phyloP scores from a whole-genome alignment of 2,797 vertebrate genomes.

The Natrix natrix region DNA sequence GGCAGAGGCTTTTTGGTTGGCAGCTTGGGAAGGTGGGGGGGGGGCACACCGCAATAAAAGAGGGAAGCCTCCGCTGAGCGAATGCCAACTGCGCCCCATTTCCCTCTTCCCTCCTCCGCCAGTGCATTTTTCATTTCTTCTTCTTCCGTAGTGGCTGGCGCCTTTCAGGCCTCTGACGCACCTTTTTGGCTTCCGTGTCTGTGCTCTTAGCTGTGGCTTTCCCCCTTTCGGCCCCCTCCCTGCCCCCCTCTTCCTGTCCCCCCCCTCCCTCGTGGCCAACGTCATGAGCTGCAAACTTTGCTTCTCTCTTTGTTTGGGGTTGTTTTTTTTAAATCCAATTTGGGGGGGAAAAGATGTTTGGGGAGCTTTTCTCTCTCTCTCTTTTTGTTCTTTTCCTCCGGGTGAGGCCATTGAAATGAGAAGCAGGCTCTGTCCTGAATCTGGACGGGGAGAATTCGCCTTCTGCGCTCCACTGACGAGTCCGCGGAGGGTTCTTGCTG shows the following conservation, averaged over 20 bases:
- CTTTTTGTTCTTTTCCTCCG: background rate
- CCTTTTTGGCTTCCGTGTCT: slow-evolving; percentile 2
- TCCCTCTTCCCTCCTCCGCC: slow-evolving; percentile 4
- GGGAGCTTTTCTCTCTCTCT: too few species aligned
- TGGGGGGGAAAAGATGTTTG: background rate
- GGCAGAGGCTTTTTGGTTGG: slow-evolving; percentile 18
- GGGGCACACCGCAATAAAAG: slow-evolving; percentile 53
- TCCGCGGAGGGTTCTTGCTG: slow-evolving; percentile 2
- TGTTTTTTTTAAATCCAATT: slow-evolving; percentile 11
- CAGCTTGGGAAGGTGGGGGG: background rate
- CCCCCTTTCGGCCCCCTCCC: background rate
- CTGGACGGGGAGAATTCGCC: slow-evolving; percentile 13
- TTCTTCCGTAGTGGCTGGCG: slow-evolving; percentile 1
- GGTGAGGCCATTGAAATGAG: background rate
- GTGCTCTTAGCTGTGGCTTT: slow-evolving; percentile 26
- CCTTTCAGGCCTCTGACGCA: background rate
- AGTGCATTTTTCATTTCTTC: background rate
- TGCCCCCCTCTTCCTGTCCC: background rate
- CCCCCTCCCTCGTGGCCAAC: slow-evolving; percentile 32
- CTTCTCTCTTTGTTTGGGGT: slow-evolving; percentile 39
- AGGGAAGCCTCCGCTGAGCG: background rate
- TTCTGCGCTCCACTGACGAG: background rate
- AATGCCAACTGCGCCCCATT: background rate
- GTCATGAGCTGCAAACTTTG: slow-evolving; percentile 60
- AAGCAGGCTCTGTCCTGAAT: background rate